Percentiles rank a stretch among this genome's conserved stretches.
These are phyloP conservation scores for Danio kyathit DNA, from an alignment of 2,797 vertebrate genomes.

Conservation along the genomic window DNA sequence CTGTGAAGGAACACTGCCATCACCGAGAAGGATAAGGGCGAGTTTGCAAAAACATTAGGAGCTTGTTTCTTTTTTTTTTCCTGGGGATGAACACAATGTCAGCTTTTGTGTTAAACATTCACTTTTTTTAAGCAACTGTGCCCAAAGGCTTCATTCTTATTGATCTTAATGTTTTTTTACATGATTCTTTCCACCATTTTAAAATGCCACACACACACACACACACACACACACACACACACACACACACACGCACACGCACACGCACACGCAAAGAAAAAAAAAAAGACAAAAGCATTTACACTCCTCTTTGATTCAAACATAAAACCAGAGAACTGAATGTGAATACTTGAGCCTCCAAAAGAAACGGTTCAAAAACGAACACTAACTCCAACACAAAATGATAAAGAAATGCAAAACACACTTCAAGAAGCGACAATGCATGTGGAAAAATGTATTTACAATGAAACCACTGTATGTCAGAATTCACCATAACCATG, in stretches of 20 bases:
- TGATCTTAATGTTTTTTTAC: conserved; percentile 23
- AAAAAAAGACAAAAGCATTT: conserved; percentile 49
- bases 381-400: conserved; percentile 32
- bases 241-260: no score
- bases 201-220: conserved; percentile 15
- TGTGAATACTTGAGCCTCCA: conserved; percentile 50
- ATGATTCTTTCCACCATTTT: conserved; percentile 34
- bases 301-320: conserved; percentile 58
- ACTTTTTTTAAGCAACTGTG: conserved; percentile 42
- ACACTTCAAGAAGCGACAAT: conserved; percentile 47
- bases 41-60: conserved; percentile 35
- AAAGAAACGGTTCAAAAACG: conserved; percentile 35
- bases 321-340: conserved; percentile 61
- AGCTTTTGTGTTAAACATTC: conserved; percentile 52
- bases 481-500: conserved; percentile 61
- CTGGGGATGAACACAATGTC: conserved; percentile 38
- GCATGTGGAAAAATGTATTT: conserved; percentile 58
- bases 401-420: conserved; percentile 40
- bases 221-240: conserved; percentile 10
- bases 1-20: conserved; percentile 59
- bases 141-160: conserved; percentile 29
- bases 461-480: conserved; percentile 59
- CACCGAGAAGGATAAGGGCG: conserved; percentile 6
- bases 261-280: no score
- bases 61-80: not conserved